phyloP scores from a whole-genome alignment of 2,888 invertebrate species.

The Rosalia funebris region DNA sequence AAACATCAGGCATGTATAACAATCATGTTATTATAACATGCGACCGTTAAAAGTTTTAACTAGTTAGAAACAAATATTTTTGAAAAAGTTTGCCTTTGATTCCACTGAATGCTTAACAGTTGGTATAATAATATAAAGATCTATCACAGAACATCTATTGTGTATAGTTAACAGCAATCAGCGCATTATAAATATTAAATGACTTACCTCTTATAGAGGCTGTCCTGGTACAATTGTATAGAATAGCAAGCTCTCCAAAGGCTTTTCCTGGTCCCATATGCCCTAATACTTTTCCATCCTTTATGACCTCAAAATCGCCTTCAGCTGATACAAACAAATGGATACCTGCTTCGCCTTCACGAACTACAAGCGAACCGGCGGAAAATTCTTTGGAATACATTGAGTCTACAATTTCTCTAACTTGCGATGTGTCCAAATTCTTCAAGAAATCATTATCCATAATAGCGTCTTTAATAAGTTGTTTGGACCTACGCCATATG shows the following conservation, averaged over 20 bases:
- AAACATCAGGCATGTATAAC: no score
- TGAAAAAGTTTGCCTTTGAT: no score
- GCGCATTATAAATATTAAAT: no score
- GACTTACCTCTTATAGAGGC: slow-evolving; percentile 71
- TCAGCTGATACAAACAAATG: slow-evolving; percentile 73
- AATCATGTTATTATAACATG: no score
- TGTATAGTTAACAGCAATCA: no score
- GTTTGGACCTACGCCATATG: slow-evolving; percentile 67
- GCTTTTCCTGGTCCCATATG: slow-evolving; percentile 74
- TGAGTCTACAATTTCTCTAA: slow-evolving; percentile 74
- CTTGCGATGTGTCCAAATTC: slow-evolving; percentile 71
- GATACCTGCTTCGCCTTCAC: slow-evolving; percentile 72
- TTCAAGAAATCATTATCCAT: slow-evolving; percentile 75
- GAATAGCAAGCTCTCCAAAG: slow-evolving; percentile 77
- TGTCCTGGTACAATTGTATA: slow-evolving; percentile 79
- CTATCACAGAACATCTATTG: no score
- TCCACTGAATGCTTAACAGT: no score
- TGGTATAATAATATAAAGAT: no score
- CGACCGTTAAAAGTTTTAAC: no score
- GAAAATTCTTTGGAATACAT: slow-evolving; percentile 70
- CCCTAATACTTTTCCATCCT: slow-evolving; percentile 72
- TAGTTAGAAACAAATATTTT: no score
- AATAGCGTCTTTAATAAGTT: slow-evolving; percentile 73
- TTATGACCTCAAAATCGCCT: slow-evolving; percentile 76
- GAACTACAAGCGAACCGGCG: slow-evolving; percentile 69